Conservation (phyloP, 2,888 invertebrate species). For the Phania funesta region DNA sequence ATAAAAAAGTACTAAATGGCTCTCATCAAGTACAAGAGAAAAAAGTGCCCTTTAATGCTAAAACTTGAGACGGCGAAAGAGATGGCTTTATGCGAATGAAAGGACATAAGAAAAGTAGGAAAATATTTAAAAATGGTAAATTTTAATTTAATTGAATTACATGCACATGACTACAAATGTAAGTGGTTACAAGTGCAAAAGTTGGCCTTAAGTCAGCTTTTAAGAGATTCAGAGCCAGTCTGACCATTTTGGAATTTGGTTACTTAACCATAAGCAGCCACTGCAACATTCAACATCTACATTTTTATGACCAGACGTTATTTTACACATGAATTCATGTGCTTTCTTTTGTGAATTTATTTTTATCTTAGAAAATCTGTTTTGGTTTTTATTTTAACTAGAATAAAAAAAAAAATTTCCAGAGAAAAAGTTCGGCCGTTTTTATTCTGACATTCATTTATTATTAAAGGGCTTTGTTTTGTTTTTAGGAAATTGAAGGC, state of each 20-base stretch:
- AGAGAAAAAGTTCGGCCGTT: constrained; percentile 17
- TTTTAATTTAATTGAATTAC: constrained; percentile 69
- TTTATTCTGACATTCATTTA: constrained; percentile 20
- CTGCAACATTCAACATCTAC: constrained; percentile 29
- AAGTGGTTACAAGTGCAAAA: constrained; percentile 64
- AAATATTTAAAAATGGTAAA: constrained; percentile 50
- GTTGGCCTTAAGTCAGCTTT: constrained; percentile 42
- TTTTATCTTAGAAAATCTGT: constrained; percentile 48
- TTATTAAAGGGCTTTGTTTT: constrained; percentile 50
- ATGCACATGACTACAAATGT: constrained; percentile 67
- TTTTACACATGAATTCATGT: constrained; percentile 69
- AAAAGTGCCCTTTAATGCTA: constrained; percentile 13
- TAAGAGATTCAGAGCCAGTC: constrained; percentile 20
- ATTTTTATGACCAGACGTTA: constrained; percentile 61
- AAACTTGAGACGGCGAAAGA: constrained; percentile 43
- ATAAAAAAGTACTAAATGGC: constrained; percentile 20
- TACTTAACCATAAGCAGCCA: constrained; percentile 19
- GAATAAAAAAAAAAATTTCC: constrained; percentile 32
- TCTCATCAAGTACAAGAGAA: constrained; percentile 27
- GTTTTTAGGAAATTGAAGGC: constrained; percentile 26
- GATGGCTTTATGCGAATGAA: constrained; percentile 14
- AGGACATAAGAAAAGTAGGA: constrained; percentile 42
- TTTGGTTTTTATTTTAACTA: constrained; percentile 40
- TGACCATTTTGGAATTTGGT: constrained; percentile 24
- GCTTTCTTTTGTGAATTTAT: constrained; percentile 67